Base-by-base conservation (phyloP, 2,113 vertebrate genomes). In the Scartelaos histophorus region DNA sequence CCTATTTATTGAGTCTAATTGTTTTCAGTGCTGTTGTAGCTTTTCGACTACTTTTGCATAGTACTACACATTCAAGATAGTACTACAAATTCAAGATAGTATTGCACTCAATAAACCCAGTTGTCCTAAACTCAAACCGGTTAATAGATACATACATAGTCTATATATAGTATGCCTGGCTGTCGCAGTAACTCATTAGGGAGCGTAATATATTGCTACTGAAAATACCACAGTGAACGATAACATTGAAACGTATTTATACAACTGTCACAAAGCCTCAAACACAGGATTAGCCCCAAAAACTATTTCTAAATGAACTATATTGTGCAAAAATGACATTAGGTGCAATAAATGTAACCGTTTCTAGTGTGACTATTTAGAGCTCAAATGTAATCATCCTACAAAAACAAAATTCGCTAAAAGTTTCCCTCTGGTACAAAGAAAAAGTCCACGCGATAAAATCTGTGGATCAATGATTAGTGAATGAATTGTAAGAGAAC, bases 1-100 rank as follows among this genome's bases (percentile, higher is more conserved):
- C 85, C 72, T 76, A 82, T 84, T 89, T 76, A 82, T 84, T 89
- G 88, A 43, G 29, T 38, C 34, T 16, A 5, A 43, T 12, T 12
- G 24, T 60, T 61, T 61, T 61, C 16, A 0, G 25, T 61, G 58
- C 16, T 2, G 5, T 2, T 61, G 58, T n/a, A 57, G 25, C 25
- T 34, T 29, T 24, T 61, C 29, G 24, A 58, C 22, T 24, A 10
- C 7, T 22, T 22, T 22, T 10, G 53, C n/a, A 24, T 57, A 57
- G n/a, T 53, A 9, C 16, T 17, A 49, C 3, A 21, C 9, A 7
- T 54, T 54, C 15, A 1, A 54, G 51, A 19, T n/a, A 54, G 21
- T 2, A 24, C 5, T 57, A 6, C 21, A 29, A 29, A 10, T 54
- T 54, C 16, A 2, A 54, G 53, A n/a, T 21, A 54, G 21, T 10